Percentiles rank a stretch among this genome's conserved stretches.
Conservation (phyloP, 1,140 invertebrate genomes). For the Phymastichus coffea region DNA sequence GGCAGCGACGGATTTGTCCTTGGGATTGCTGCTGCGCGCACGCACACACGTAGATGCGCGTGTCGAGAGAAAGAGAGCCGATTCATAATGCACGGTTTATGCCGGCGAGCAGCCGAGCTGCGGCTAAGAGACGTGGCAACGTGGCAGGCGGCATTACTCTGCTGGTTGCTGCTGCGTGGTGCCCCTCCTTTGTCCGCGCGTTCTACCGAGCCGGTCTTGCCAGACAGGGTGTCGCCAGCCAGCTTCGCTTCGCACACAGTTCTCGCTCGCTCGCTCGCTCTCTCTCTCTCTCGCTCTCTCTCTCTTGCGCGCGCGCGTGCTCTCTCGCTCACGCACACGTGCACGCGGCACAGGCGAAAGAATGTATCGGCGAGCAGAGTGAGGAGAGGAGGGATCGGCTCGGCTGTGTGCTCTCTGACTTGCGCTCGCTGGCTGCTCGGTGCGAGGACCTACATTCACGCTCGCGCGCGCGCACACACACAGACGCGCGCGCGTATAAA, state of each 20-base stretch:
- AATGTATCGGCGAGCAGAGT: constrained; percentile 18
- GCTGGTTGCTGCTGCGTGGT: constrained; percentile 17
- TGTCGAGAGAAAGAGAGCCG: neutral
- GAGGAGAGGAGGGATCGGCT: constrained; percentile 19
- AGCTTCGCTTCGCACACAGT: neutral
- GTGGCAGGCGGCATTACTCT: constrained; percentile 30
- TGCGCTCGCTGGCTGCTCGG: constrained; percentile 37
- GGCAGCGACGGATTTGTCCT: constrained; percentile 55
- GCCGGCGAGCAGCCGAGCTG: constrained; percentile 28
- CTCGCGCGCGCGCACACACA: neutral
- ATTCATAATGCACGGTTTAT: neutral
- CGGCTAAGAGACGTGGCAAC: constrained; percentile 66
- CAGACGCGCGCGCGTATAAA: neutral
- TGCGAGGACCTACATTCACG: constrained; percentile 56
- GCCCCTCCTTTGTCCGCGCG: constrained; percentile 62
- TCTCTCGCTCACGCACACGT: too few relatives aligned
- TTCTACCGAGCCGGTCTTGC: constrained; percentile 66
- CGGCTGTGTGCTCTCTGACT: constrained; percentile 38
- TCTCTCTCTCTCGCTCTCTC: constrained; percentile 65
- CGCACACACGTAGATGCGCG: neutral
- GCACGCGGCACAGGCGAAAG: constrained; percentile 31
- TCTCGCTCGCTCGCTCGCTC: constrained; percentile 65
- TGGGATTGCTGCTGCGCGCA: constrained; percentile 38
- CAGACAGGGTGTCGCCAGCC: constrained; percentile 88
- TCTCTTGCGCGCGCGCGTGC: constrained; percentile 64